phyloP scores from a whole-genome alignment of 2,797 vertebrate genomes.

The Erithacus rubecula region DNA sequence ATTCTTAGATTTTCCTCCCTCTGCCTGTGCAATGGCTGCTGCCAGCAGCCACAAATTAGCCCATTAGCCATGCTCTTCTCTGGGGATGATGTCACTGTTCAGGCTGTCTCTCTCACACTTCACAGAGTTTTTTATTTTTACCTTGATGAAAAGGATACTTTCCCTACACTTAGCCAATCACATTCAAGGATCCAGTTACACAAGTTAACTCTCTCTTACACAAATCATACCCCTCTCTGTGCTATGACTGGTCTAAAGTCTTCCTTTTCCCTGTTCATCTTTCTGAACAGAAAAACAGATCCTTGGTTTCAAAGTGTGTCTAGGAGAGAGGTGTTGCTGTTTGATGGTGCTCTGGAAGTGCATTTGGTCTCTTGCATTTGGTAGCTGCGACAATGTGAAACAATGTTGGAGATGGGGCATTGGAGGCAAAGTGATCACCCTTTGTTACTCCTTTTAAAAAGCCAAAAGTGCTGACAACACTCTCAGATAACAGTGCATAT shows the following conservation, averaged over 20 bases:
- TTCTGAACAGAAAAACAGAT: neutral
- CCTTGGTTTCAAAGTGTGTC: neutral
- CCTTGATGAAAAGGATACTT: neutral
- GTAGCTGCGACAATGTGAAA: neutral
- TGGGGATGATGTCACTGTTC: neutral
- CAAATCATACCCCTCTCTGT: fast-evolving
- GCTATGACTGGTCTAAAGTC: neutral
- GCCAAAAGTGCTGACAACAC: neutral
- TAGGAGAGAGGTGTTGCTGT: neutral
- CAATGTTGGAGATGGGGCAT: fast-evolving
- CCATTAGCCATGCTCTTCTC: neutral
- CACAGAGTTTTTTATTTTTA: neutral
- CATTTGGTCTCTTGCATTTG: neutral
- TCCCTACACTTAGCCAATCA: neutral
- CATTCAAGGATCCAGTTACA: neutral
- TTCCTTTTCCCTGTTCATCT: neutral
- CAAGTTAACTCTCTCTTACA: neutral
- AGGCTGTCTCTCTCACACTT: neutral
- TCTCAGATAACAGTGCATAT: neutral
- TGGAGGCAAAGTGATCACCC: neutral
- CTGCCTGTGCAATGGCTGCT: neutral
- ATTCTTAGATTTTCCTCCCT: neutral
- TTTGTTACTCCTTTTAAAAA: neutral
- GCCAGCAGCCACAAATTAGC: neutral
- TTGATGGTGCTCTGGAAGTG: neutral